These are phyloP conservation scores for Pinna nobilis DNA, from an alignment of 1,140 invertebrate species.

Conservation along the genomic window DNA sequence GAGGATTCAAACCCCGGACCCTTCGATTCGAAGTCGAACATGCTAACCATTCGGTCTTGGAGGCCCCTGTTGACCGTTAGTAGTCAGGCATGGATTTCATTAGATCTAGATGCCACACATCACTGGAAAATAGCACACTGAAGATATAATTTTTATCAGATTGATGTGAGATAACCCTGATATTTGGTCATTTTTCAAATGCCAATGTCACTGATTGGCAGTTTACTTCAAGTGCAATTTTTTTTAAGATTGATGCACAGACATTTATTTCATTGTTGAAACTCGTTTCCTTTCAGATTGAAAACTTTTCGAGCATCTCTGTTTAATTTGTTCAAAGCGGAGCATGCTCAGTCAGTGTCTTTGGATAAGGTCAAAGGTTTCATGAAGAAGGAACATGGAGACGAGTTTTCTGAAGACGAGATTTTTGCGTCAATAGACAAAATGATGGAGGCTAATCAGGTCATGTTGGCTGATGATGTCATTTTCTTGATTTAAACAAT, in stretches of 20 bases:
- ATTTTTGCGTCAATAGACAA: constrained; percentile 84
- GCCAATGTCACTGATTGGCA: too few relatives aligned
- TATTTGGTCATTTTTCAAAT: too few relatives aligned
- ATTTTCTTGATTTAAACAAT: constrained; percentile 75
- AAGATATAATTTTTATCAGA: too few relatives aligned
- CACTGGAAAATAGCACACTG: too few relatives aligned
- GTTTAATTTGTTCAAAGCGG: constrained; percentile 74
- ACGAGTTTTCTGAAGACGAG: constrained; percentile 83
- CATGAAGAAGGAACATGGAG: constrained; percentile 68
- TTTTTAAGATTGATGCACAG: neutral
- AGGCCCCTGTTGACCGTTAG: too few relatives aligned
- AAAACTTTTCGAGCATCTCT: constrained; percentile 72
- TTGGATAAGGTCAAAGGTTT: constrained; percentile 64
- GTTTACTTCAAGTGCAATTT: neutral
- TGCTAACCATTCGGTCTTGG: too few relatives aligned
- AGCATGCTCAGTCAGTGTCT: constrained; percentile 73
- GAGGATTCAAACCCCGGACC: too few relatives aligned
- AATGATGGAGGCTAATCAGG: constrained; percentile 92
- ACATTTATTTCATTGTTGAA: neutral
- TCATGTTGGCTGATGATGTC: constrained; percentile 92
- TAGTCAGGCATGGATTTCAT: too few relatives aligned
- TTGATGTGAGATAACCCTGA: too few relatives aligned
- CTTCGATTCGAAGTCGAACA: too few relatives aligned
- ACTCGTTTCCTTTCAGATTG: constrained; percentile 57
- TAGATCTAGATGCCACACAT: too few relatives aligned